Percentiles rank a stretch among this genome's conserved stretches.
Conservation (phyloP, 2,113 vertebrate genomes). For the Pangasianodon hypophthalmus region DNA sequence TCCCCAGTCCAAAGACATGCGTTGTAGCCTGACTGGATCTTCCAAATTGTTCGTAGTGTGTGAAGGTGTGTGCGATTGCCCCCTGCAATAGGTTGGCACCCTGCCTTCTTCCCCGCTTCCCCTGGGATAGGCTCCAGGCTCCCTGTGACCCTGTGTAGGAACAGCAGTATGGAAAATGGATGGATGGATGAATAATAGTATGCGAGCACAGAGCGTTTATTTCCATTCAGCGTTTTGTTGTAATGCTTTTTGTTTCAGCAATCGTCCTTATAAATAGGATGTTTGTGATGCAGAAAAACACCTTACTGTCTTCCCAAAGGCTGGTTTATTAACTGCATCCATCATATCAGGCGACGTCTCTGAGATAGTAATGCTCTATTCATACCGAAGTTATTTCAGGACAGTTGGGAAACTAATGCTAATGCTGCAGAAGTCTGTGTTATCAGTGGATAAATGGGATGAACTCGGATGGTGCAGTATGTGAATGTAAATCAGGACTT, state of each 20-base stretch:
- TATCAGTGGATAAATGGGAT: neutral
- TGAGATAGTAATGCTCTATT: neutral
- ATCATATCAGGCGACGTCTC: constrained; percentile 13
- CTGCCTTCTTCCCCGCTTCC: no score
- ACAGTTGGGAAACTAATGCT: neutral
- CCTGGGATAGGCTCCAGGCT: no score
- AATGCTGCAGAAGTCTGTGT: neutral
- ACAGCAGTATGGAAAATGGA: no score
- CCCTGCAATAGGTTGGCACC: no score
- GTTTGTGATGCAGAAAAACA: neutral
- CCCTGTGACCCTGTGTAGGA: no score
- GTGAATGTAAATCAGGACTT: neutral
- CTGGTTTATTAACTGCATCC: constrained; percentile 17
- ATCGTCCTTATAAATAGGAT: neutral
- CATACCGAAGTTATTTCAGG: neutral
- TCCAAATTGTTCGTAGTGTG: no score
- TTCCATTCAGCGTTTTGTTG: neutral
- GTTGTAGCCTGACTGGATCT: no score
- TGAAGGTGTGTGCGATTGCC: no score
- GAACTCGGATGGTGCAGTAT: neutral
- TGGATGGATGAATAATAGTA: neutral
- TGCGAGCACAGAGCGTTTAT: neutral
- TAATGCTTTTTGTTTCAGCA: neutral
- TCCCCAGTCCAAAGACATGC: no score
- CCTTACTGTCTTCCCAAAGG: neutral